These are phyloP conservation scores for Paracentrotus lividus DNA, from an alignment of 53 echinoderm and acorn worm species.

Conservation along the genomic window DNA sequence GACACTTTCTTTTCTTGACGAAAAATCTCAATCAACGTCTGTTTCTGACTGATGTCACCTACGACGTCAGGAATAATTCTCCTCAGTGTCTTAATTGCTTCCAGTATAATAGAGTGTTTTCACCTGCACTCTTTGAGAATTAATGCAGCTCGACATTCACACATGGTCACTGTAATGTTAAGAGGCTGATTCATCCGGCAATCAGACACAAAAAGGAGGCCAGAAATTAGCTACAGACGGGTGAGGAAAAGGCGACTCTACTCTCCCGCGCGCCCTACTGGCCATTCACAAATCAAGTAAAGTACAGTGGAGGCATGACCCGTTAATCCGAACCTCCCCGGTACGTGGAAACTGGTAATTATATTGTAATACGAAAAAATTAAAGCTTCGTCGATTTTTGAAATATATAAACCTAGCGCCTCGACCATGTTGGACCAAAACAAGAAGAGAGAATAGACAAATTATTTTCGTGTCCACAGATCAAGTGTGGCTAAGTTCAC, in stretches of 20 bases:
- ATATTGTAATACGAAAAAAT: neutral
- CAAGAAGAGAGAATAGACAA: neutral
- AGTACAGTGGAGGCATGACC: slow-evolving; percentile 36
- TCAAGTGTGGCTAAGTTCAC: too few species aligned
- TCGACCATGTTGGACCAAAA: slow-evolving; percentile 7
- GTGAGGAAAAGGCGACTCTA: slow-evolving; percentile 57
- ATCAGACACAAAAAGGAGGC: slow-evolving; percentile 32
- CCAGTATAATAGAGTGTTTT: slow-evolving; percentile 46
- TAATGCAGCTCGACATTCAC: slow-evolving; percentile 37
- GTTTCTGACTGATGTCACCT: slow-evolving; percentile 28
- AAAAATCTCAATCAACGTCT: slow-evolving; percentile 16
- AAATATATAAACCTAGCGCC: too few species aligned
- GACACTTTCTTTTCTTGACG: neutral
- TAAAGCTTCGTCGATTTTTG: neutral
- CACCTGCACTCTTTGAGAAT: slow-evolving; percentile 47
- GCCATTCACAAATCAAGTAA: slow-evolving; percentile 21
- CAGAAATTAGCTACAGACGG: slow-evolving; percentile 43
- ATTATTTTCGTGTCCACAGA: too few species aligned
- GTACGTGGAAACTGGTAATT: slow-evolving; percentile 34
- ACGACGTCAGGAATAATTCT: slow-evolving; percentile 44
- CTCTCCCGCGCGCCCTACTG: slow-evolving; percentile 51
- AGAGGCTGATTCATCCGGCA: slow-evolving; percentile 16
- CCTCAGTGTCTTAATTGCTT: slow-evolving; percentile 63
- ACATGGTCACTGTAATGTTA: slow-evolving; percentile 26
- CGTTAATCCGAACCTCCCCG: slow-evolving; percentile 13